Base-by-base conservation (phyloP, 2,113 vertebrate genomes). In the Thalassoma bifasciatum region DNA sequence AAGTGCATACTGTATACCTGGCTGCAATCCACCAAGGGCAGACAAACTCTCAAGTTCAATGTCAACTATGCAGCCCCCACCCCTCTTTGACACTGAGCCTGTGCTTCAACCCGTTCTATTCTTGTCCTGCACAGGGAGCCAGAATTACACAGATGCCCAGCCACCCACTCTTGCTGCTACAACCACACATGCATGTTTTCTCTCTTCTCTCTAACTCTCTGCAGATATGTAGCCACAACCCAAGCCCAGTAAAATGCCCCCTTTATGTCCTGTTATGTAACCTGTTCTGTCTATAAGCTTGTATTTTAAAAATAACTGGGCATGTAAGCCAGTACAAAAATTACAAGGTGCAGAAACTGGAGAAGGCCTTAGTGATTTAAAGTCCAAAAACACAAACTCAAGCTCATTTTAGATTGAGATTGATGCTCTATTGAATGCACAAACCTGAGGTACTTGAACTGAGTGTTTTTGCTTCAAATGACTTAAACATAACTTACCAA, bases 81-180 rank as follows among this genome's bases (percentile, higher is more conserved):
- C 60, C 67, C 21, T 67, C 73, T 86, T 81, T 88, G 88, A 91
- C 83, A 87, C 82, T 87, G 81, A 88, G 83, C 88, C 77, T 85
- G 79, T 86, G 77, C 79, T 83, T 83, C 64, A 63, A 49, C 74
- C 61, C 10, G 1, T 66, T 88, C 88, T 92, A 92, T 93, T 93
- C 80, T 79, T 22, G 85, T 90, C 84, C 74, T 57, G 44, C 26
- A 80, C 81, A 72, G 67, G 66, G 88, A 81, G 87, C 86, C 91
- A 89, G 73, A 83, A 79, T 82, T 67, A 83, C 75, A 80, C 84
- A 81, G 71, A 89, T 79, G 54, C 81, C 77, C 73, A 66, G 72
- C 62, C 76, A 69, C 64, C 78, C 75, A 66, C 65, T 78, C 57
- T 42, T 49, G 60, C 56, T 72, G 74, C 79, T 37, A 76, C 53